Base-by-base conservation (phyloP, 2,797 vertebrate genomes). In the Acanthornis magna region DNA sequence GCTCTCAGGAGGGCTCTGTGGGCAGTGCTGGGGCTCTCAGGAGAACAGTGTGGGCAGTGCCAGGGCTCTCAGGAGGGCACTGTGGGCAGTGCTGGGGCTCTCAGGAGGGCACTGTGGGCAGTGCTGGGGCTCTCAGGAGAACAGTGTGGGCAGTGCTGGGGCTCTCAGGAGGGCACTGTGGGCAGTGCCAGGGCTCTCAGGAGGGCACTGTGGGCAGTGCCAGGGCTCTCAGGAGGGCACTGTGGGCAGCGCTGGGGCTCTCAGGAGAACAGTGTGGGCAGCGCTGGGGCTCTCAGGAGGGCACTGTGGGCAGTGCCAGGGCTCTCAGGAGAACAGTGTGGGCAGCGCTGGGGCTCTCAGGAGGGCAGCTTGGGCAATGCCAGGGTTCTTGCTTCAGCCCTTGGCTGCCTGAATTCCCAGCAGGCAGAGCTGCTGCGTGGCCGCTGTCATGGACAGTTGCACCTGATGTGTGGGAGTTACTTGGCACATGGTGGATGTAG, bases 381-480 rank as follows among this genome's bases (percentile, higher is more conserved):
- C 45, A 45, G 45, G 45, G 40, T 6, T 74, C 25, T 34, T 32
- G 40, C 65, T 58, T 19, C 67, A 93, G 82, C 61, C 71, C 61
- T 10, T 17, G 17, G 36, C 79, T 68, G 53, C 14, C 58, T 54
- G 60, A 23, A 18, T 29, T 57, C 43, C 26, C 0, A 0, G 29
- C 80, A 73, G 82, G 60, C 88, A 80, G 80, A 78, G 67, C 73
- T 86, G 62, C 76, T 45, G 74, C 27, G 1, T 9, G 71, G 88
- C 74, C 1, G 7, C 74, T 6, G 60, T 87, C 93, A 95, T 2
- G 10, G 95, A 27, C 89, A 82, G 88, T 91, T 95, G 86, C 90
- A 91, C 83, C 95, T 87, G 80, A 92, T 42, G 54, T 75, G 96
- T 89, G 72, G 95, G 93, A 94, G 93, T 91, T 94, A 75, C 80